A percentile compares a stretch with the other conserved stretches of the same genome.
Conservation (phyloP, 2,888 invertebrate species). For the Lasioglossum oenotherae region DNA sequence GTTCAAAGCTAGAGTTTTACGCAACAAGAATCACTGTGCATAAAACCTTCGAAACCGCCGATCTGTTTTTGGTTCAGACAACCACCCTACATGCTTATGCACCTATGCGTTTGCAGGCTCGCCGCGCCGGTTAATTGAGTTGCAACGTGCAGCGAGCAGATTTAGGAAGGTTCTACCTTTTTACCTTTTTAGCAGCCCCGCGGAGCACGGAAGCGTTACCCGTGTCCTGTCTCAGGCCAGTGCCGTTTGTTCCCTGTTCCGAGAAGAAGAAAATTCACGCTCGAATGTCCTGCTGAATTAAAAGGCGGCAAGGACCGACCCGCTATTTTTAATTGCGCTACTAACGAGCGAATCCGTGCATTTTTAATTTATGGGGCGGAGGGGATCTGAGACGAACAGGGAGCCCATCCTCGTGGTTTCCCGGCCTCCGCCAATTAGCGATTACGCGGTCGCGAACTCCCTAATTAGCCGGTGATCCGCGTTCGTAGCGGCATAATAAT, state of each 20-base stretch:
- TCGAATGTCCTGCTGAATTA: constrained; percentile 36
- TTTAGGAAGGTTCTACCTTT: neutral
- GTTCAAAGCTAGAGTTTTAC: neutral
- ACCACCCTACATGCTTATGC: neutral
- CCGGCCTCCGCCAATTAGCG: constrained; percentile 29
- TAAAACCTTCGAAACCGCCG: neutral
- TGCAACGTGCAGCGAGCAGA: neutral
- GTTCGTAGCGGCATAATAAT: neutral
- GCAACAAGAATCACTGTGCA: neutral
- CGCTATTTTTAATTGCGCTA: constrained; percentile 37
- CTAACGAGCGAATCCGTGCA: constrained; percentile 42
- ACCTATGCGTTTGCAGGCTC: neutral
- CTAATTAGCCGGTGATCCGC: neutral
- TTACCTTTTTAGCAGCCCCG: neutral
- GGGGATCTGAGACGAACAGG: neutral
- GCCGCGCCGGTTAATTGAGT: neutral
- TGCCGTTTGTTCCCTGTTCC: constrained; percentile 8
- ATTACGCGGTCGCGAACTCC: constrained; percentile 15
- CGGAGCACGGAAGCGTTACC: neutral
- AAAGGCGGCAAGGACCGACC: neutral
- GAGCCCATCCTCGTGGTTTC: constrained; percentile 11
- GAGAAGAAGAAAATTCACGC: constrained; percentile 9
- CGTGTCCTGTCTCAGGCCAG: neutral
- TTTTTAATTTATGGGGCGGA: constrained; percentile 14
- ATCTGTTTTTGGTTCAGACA: neutral